A percentile compares a stretch with the other conserved stretches of the same genome.
phyloP scores from a whole-genome alignment of 1,140 invertebrate species.

The Drosophila kurseongensis region DNA sequence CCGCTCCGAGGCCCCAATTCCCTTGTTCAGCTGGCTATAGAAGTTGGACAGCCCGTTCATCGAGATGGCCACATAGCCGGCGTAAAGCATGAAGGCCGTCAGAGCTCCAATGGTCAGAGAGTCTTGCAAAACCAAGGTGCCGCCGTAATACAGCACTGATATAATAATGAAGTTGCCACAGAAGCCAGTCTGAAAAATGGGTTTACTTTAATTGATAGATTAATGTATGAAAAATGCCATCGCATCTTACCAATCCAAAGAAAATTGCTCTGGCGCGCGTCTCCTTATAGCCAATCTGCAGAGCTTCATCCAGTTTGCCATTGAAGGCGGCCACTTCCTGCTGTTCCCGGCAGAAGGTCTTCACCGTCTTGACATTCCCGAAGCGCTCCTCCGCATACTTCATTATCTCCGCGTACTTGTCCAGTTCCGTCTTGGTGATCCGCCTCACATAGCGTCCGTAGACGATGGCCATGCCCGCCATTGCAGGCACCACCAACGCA shows the following conservation, averaged over 20 bases:
- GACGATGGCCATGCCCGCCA: constrained; percentile 93
- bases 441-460: constrained; percentile 95
- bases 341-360: constrained; percentile 94
- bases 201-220: neutral
- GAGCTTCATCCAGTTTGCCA: constrained; percentile 89
- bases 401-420: constrained; percentile 92
- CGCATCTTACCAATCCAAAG: constrained; percentile 90
- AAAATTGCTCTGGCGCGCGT: constrained; percentile 94
- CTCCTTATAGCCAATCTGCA: constrained; percentile 94
- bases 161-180: constrained; percentile 96
- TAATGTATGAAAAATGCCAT: neutral
- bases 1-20: constrained; percentile 94
- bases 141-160: constrained; percentile 97
- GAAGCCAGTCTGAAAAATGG: constrained; percentile 91
- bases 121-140: constrained; percentile 92
- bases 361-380: constrained; percentile 96
- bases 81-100: constrained; percentile 96
- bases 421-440: constrained; percentile 93
- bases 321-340: constrained; percentile 91
- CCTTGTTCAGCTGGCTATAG: constrained; percentile 97
- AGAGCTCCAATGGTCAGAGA: constrained; percentile 94
- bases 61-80: constrained; percentile 96
- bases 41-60: constrained; percentile 94
- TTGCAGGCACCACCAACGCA: constrained; percentile 93
- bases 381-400: constrained; percentile 96